Evolutionary conservation across 1,140 invertebrate genomes (phyloP).

Genomic region (Lutraria rhynchaena): DNA sequence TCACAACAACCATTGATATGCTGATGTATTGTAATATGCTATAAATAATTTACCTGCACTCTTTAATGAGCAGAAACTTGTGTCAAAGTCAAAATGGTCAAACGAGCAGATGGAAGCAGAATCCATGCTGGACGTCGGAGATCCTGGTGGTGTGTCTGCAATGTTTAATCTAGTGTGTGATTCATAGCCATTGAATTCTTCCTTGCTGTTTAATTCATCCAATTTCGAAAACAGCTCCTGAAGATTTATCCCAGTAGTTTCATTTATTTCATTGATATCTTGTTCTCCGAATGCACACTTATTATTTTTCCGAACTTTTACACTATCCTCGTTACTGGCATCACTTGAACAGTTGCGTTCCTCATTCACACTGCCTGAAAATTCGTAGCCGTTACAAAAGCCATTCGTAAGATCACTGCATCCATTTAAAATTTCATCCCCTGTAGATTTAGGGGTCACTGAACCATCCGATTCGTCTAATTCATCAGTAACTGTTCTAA

Average conservation of each 20-base stretch:
- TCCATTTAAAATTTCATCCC: background rate
- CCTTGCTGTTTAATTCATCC: conserved; percentile 37
- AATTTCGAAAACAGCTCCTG: conserved; percentile 52
- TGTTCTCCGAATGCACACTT: conserved; percentile 15
- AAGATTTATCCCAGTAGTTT: conserved; percentile 39
- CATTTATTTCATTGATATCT: conserved; percentile 39
- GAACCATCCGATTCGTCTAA: background rate
- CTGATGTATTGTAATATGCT: no score
- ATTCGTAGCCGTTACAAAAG: background rate
- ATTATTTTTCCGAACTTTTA: conserved; percentile 25
- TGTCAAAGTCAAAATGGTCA: conserved; percentile 59
- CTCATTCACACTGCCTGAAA: background rate
- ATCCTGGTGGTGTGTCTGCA: conserved; percentile 43
- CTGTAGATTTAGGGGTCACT: background rate
- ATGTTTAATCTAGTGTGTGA: conserved; percentile 1
- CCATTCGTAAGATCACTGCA: background rate
- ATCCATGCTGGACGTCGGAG: conserved; percentile 41
- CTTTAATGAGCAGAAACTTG: conserved; percentile 55
- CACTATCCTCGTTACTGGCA: background rate
- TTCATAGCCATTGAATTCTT: conserved; percentile 31
- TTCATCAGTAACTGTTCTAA: background rate
- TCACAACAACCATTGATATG: no score
- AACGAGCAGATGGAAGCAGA: conserved; percentile 47
- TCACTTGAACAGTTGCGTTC: background rate
- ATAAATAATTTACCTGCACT: conserved; percentile 53